phyloP scores from a whole-genome alignment of 2,797 vertebrate species.

The Acestrorhynchus altus region DNA sequence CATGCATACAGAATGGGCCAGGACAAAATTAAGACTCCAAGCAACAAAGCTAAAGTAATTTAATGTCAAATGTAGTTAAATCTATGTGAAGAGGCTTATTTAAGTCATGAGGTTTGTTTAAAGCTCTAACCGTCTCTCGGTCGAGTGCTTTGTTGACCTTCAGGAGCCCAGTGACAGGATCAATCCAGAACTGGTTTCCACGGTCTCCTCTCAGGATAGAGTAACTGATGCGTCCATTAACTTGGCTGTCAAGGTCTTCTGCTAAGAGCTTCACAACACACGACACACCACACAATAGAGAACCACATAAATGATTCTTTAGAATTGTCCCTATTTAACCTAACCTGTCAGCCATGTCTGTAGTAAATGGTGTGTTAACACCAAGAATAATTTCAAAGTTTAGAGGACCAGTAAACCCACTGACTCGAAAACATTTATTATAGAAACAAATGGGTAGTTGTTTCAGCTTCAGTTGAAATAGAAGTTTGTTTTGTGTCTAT shows the following conservation, averaged over 20 bases:
- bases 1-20: slow-evolving; percentile 21
- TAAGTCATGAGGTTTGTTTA: slow-evolving; percentile 47
- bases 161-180: slow-evolving; percentile 88
- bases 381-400: background rate
- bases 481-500: background rate
- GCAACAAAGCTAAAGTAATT: slow-evolving; percentile 15
- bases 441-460: background rate
- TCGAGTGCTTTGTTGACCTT: slow-evolving; percentile 94
- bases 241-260: slow-evolving; percentile 93
- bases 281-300: slow-evolving; percentile 25
- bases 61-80: slow-evolving; percentile 45
- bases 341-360: background rate
- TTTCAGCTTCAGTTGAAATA: background rate
- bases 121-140: slow-evolving; percentile 88
- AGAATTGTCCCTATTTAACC: background rate
- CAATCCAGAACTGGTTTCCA: slow-evolving; percentile 92
- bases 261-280: slow-evolving; percentile 83
- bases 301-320: background rate
- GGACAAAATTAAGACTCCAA: slow-evolving; percentile 26
- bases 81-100: slow-evolving; percentile 45
- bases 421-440: background rate
- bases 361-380: background rate
- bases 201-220: slow-evolving; percentile 91
- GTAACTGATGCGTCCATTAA: slow-evolving; percentile 90
- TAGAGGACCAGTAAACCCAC: background rate